Evolutionary conservation across 2,113 vertebrate genomes (phyloP).

Genomic region (Haplochromis burtoni): DNA sequence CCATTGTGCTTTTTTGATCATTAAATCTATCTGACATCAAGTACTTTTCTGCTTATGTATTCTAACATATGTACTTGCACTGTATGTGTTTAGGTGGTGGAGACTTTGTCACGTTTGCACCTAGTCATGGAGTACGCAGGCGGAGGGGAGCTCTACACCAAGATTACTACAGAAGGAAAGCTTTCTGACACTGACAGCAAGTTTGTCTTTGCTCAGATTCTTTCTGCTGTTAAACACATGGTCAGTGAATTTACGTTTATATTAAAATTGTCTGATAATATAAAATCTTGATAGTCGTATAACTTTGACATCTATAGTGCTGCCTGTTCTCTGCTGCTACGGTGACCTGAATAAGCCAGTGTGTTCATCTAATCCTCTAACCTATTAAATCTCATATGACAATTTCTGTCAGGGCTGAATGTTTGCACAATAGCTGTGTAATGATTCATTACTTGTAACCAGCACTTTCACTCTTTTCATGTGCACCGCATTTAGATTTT

Average conservation of each 20-base stretch:
- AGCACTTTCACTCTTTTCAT: neutral
- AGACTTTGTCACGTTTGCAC: conserved; percentile 89
- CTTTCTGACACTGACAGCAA: conserved; percentile 85
- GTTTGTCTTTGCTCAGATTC: conserved; percentile 91
- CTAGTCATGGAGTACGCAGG: conserved; percentile 94
- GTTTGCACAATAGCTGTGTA: neutral
- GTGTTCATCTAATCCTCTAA: neutral
- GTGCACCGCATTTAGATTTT: neutral
- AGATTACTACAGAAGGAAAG: conserved; percentile 88
- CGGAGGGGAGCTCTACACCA: conserved; percentile 94
- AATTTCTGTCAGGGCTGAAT: neutral
- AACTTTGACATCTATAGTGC: neutral
- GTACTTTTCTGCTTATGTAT: neutral
- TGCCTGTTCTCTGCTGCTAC: neutral
- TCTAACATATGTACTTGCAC: neutral
- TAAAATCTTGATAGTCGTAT: neutral
- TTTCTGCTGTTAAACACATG: conserved; percentile 97
- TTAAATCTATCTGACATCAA: neutral
- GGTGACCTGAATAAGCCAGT: neutral
- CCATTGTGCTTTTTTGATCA: neutral
- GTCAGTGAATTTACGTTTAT: conserved; percentile 61
- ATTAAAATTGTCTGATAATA: neutral
- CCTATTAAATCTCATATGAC: neutral
- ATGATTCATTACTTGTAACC: neutral
- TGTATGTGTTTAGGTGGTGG: conserved; percentile 75